These are phyloP conservation scores for Macroglossus sobrinus DNA, from an alignment of 2,113 vertebrate species.

Conservation along the genomic window DNA sequence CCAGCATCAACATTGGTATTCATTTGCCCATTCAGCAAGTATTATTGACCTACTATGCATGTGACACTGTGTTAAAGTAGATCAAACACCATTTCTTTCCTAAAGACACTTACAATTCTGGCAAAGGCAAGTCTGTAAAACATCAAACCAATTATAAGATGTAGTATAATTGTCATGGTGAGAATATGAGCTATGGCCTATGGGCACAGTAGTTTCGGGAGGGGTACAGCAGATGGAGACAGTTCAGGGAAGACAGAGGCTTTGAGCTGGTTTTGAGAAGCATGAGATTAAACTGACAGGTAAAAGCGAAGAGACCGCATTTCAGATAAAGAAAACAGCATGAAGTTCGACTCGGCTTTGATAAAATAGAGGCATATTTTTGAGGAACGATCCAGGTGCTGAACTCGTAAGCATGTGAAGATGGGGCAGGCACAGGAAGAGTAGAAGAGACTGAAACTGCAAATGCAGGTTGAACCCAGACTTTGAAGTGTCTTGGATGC, in stretches of 20 bases:
- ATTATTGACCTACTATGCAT: not conserved
- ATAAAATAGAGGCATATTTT: not conserved
- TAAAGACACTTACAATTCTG: not conserved
- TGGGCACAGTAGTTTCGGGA: not conserved
- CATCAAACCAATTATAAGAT: not conserved
- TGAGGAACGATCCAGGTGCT: too few relatives aligned
- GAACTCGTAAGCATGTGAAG: accelerated
- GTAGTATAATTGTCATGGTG: not conserved
- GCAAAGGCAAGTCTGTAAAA: not conserved
- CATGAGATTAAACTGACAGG: not conserved
- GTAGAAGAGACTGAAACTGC: not conserved
- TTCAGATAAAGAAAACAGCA: not conserved
- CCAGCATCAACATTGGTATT: not conserved
- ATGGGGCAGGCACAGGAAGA: not conserved
- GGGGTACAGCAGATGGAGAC: accelerated
- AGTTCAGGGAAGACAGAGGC: not conserved
- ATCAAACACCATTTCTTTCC: not conserved
- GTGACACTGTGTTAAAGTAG: not conserved
- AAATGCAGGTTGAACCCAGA: not conserved
- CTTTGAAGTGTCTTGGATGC: not conserved
- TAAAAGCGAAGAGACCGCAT: not conserved
- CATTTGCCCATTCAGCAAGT: not conserved
- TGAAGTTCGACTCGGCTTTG: accelerated
- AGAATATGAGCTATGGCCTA: accelerated
- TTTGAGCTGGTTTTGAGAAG: not conserved